Evolutionary conservation across 2,888 invertebrate genomes (phyloP).

Genomic region (Phengaris arion): DNA sequence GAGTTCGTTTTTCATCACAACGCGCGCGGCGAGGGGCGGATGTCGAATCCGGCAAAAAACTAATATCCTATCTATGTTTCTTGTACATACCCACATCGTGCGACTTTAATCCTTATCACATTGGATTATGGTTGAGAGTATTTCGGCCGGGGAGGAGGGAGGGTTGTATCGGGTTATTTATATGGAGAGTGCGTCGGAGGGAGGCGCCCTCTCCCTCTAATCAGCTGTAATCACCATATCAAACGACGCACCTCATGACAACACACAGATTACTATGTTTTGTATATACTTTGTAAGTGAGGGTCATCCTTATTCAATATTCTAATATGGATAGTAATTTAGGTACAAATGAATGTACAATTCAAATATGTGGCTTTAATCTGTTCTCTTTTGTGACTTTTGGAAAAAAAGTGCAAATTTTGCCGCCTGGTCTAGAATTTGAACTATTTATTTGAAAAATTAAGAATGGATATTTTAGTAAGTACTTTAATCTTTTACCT

Average conservation of each 20-base stretch:
- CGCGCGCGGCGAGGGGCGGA: slow-evolving; percentile 58
- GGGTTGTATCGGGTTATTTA: slow-evolving; percentile 71
- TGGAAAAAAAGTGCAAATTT: no score
- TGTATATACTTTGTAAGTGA: slow-evolving; percentile 30
- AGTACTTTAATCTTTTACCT: no score
- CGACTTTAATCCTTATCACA: slow-evolving; percentile 43
- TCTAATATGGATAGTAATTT: background rate
- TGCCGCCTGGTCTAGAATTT: no score
- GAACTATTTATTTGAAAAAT: no score
- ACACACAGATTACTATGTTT: slow-evolving; percentile 63
- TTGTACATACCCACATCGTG: slow-evolving; percentile 43
- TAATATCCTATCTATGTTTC: slow-evolving; percentile 72
- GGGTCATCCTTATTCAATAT: slow-evolving; percentile 6
- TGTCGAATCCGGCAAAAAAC: slow-evolving; percentile 63
- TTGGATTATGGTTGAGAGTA: slow-evolving; percentile 52
- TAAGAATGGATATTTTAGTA: no score
- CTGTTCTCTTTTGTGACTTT: no score
- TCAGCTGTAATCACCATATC: slow-evolving; percentile 80
- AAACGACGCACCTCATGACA: slow-evolving; percentile 76
- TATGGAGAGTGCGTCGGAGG: slow-evolving; percentile 73
- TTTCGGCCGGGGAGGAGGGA: slow-evolving; percentile 35
- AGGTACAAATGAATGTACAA: background rate
- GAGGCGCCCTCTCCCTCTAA: slow-evolving; percentile 68
- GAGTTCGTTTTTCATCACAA: slow-evolving; percentile 70
- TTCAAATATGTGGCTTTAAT: no score